Evolutionary conservation across 2,797 vertebrate species (phyloP).

Genomic region (Muscicapa striata): DNA sequence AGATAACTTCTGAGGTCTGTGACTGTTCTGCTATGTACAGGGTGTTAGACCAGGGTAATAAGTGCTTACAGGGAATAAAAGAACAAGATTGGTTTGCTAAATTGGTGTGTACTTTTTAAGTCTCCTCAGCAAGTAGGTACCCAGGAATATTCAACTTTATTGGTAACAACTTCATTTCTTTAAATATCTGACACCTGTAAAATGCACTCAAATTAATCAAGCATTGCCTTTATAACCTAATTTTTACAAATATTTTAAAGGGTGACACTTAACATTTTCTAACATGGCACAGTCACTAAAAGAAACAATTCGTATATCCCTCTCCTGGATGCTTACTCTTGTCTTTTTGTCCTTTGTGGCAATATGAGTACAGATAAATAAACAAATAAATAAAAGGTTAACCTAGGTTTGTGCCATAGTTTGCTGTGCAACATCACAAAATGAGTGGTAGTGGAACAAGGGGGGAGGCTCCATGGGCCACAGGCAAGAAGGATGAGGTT

Average conservation of each 20-base stretch:
- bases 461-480: not conserved
- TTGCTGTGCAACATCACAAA: not conserved
- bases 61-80: fast-evolving
- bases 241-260: not conserved
- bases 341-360: not conserved
- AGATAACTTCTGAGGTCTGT: not conserved
- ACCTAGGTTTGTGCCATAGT: not conserved
- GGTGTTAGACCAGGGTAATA: not conserved
- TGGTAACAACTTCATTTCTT: not conserved
- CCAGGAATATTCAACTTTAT: not conserved
- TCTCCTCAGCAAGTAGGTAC: not conserved
- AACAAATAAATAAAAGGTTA: not conserved
- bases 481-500: not conserved
- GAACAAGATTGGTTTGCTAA: not conserved
- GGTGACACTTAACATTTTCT: not conserved
- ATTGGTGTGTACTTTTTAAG: not conserved
- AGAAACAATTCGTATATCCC: not conserved
- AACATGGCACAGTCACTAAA: not conserved
- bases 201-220: not conserved
- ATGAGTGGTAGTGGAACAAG: not conserved
- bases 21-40: not conserved
- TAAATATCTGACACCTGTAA: not conserved
- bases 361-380: not conserved
- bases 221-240: not conserved
- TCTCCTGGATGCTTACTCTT: not conserved